Evolutionary conservation across 2,797 vertebrate genomes (phyloP), one percentile per base, ranked within the genome.

Genomic region (Bucorvus abyssinicus): DNA sequence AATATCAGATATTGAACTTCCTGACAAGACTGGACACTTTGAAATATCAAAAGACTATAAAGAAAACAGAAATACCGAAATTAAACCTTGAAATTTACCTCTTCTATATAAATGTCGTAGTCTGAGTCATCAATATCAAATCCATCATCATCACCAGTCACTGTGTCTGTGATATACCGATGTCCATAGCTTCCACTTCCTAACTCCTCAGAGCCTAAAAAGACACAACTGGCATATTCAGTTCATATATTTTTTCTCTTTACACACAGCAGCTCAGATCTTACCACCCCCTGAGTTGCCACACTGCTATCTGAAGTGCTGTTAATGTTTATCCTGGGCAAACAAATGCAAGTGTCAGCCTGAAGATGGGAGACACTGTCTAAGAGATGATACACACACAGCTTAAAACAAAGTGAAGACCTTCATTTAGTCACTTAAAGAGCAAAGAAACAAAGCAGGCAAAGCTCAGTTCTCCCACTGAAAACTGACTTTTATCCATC

Each of bases 71-170:
- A 84, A 80, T 50, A 49, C 8, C 40, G 49, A 78, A 77, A 42
- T 26, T 30, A 36, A 81, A 90, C 69, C 36, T 89, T 61, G 52
- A 56, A 24, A 84, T 85, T 96, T 98, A 99, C 99, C 98, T 99
- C 98, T 90, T 99, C 99, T 74, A 99, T 98, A 87, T 99, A 99
- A 77, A 99, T 93, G 88, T 99, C 99, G 26, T 99, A 98, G 95
- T 99, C 99, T 3, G 99, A 98, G 95, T 99, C 98, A 42, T 99
- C 99, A 2, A 98, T 88, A 68, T 98, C 98, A 75, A 98, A 98
- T 45, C 97, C 97, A 30, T 98, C 98, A 5, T 98, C 98, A 49
- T 99, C 98, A 74, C 96, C 96, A 69, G 78, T 94, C 65, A 96
- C 97, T 14, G 96, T 95, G 56, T 98, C 97, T 19, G 98, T 98